phyloP scores from a whole-genome alignment of 2,797 vertebrate genomes.

The Carduelis carduelis region DNA sequence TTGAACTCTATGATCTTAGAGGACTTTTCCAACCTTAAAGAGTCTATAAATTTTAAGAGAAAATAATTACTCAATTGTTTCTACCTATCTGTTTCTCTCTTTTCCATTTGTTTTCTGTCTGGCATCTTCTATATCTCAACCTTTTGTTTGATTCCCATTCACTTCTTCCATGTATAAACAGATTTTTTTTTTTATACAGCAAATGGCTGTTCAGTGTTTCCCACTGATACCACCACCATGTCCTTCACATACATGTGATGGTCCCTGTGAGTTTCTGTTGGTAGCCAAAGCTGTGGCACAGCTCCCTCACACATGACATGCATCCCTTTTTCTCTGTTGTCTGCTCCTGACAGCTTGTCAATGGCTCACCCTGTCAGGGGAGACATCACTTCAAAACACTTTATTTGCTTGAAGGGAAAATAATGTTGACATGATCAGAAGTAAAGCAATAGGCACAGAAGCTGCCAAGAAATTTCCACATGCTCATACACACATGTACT shows the following conservation, averaged over 20 bases:
- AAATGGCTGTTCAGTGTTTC: neutral
- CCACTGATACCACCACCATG: neutral
- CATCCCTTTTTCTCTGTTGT: neutral
- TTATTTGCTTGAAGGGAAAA: slow-evolving; percentile 33
- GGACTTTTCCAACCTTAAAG: neutral
- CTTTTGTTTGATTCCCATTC: neutral
- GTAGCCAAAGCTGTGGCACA: neutral
- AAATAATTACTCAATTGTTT: neutral
- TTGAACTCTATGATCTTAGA: neutral
- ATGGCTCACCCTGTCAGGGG: neutral
- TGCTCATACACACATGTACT: neutral
- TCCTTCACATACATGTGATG: neutral
- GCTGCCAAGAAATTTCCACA: neutral
- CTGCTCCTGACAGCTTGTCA: slow-evolving; percentile 6
- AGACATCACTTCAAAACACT: slow-evolving; percentile 15
- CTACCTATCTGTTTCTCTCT: neutral
- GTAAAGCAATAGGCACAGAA: neutral
- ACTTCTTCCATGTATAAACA: neutral
- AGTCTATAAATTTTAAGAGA: neutral
- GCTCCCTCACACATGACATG: neutral
- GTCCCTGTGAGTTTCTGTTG: neutral
- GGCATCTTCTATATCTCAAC: neutral
- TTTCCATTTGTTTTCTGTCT: neutral
- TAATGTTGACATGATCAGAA: slow-evolving; percentile 5
- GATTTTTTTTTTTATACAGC: neutral